Base-by-base conservation (phyloP, 2,888 invertebrate genomes). In the Euspilapteryx auroguttella region DNA sequence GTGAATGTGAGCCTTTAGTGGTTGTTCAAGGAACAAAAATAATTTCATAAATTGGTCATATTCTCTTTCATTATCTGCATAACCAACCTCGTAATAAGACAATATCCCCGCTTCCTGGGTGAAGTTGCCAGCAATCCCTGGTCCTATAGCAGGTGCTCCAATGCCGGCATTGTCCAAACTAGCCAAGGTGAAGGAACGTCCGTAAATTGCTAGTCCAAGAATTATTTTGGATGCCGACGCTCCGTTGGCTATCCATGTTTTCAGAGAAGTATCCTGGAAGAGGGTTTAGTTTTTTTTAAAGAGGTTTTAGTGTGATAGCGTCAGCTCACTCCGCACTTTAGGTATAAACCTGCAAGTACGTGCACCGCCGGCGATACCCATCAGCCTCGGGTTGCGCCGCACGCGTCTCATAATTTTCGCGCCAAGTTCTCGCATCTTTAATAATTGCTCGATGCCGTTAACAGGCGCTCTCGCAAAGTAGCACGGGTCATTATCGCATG, bases 131-230 rank as follows among this genome's bases (percentile, higher is more conserved):
- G 69, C 59, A 1, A 38, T 31, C 2, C 81, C 81, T 1, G 66
- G 54, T 11, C 78, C 78, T 9, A 39, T 47, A n/a, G 68, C 59
- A 1, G 71, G 49, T 1, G 82, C 77, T 12, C 80, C 81, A 1
- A 81, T 40, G 2, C 44, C 52, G 14, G 66, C 54, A 6, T 59
- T 41, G 0, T 38, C 41, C 9, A 51, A 38, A 36, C 76, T 45
- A 1, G 53, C 46, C 7, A 86, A 45, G 0, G 79, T 80, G 37
- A 80, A 86, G 0, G 78, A 58, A 30, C 79, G 64, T 0, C 85
- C 86, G 35, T 85, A 86, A 3, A 78, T 59, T 0, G 80, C 79
- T 26, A 84, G 52, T 0, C 86, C 86, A 3, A 86, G 39, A 11
- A 80, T 50, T 0, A 86, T 35, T 44, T 86, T 86, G 1, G 63